Percentiles rank a stretch among this genome's conserved stretches.
Conservation (phyloP, 1,140 invertebrate species). For the Hyposmocoma kahamanoa region DNA sequence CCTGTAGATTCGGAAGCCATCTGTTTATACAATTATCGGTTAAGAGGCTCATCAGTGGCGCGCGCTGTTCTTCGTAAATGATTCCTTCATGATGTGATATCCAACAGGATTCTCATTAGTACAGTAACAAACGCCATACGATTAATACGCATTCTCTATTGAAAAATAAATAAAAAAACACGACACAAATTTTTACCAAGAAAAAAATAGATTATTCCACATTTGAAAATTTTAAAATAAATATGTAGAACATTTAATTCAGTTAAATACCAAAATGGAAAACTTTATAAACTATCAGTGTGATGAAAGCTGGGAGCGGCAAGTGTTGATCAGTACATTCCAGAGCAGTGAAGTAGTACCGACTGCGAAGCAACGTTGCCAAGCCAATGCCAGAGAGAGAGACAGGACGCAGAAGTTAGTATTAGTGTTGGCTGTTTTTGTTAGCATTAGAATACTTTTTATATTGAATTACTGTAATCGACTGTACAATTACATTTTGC, state of each 20-base stretch:
- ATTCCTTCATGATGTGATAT: constrained; percentile 62
- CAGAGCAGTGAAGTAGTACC: constrained; percentile 31
- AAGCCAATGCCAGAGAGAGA: constrained; percentile 83
- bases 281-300: constrained; percentile 39
- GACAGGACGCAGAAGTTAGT: constrained; percentile 84
- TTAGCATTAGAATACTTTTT: too few species aligned
- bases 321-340: constrained; percentile 24
- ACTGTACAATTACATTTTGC: too few species aligned
- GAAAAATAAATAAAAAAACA: constrained; percentile 9
- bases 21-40: constrained; percentile 72
- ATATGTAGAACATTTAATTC: not conserved
- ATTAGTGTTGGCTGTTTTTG: too few species aligned
- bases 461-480: too few species aligned
- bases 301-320: constrained; percentile 45
- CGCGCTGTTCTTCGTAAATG: constrained; percentile 70
- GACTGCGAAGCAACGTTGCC: constrained; percentile 75
- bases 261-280: constrained; percentile 20
- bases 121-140: constrained; percentile 26
- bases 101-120: constrained; percentile 52
- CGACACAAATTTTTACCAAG: not conserved
- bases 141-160: constrained; percentile 48
- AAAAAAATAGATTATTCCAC: not conserved
- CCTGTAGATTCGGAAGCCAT: constrained; percentile 49
- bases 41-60: constrained; percentile 61
- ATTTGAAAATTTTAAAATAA: not conserved